Percentiles rank a stretch among this genome's conserved stretches.
Conservation (phyloP, 30 jellyfish, hydroid and myxozoan genomes). For the Turritopsis rubra region DNA sequence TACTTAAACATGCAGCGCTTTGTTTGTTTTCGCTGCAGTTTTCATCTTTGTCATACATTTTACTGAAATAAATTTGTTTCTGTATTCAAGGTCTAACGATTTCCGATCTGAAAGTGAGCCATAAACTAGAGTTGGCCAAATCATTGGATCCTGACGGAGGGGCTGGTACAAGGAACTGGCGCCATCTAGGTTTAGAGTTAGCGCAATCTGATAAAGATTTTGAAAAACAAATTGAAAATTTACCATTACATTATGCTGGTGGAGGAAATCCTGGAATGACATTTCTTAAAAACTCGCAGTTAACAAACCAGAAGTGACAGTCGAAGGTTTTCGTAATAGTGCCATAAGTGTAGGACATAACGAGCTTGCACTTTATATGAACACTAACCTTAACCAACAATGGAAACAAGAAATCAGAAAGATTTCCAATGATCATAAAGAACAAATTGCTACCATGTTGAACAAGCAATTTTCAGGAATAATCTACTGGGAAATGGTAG, state of each 20-base stretch:
- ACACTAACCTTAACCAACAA: background rate
- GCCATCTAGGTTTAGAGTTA: background rate
- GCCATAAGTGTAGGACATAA: background rate
- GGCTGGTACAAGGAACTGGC: background rate
- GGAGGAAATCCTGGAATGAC: slow-evolving; percentile 13
- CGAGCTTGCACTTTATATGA: background rate
- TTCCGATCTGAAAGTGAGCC: background rate
- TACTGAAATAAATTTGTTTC: no score
- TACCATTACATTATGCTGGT: slow-evolving; percentile 9
- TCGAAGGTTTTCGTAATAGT: background rate
- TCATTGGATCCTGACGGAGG: background rate
- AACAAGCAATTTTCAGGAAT: background rate
- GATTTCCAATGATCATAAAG: background rate
- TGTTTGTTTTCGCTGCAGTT: no score
- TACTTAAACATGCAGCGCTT: no score
- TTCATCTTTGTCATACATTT: no score
- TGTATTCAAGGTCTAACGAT: background rate
- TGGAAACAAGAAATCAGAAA: background rate
- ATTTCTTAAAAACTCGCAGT: background rate
- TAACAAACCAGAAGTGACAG: slow-evolving; percentile 4
- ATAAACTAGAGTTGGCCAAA: background rate
- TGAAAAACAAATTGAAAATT: background rate
- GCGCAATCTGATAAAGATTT: background rate
- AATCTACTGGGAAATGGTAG: background rate
- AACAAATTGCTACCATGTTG: background rate